Percentiles rank a stretch among this genome's conserved stretches.
Evolutionary conservation across 2,888 invertebrate genomes (phyloP).

Genomic region (Cephus sareptanus): DNA sequence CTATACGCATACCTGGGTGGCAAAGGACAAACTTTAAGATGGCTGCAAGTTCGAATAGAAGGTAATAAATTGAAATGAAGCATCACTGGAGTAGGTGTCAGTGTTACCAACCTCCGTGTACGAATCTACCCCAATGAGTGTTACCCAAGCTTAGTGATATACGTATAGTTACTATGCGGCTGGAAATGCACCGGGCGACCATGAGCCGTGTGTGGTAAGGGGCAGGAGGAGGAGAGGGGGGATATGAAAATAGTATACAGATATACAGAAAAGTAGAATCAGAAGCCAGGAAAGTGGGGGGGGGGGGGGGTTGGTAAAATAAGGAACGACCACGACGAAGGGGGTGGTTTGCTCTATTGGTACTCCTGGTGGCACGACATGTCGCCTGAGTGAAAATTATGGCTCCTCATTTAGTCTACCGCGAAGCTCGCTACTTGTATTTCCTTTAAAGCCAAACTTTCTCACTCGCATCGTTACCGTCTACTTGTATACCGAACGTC

Average conservation of each 20-base stretch:
- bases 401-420: constrained; percentile 55
- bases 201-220: constrained; percentile 11
- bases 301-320: constrained; percentile 11
- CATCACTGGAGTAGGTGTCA: no score
- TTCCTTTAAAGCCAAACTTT: not conserved
- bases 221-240: not conserved
- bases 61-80: no score
- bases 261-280: not conserved
- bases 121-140: not conserved
- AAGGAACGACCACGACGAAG: constrained; percentile 38
- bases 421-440: constrained; percentile 23
- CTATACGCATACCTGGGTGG: no score
- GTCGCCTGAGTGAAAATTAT: constrained; percentile 56
- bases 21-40: no score
- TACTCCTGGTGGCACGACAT: constrained; percentile 39
- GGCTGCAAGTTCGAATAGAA: no score
- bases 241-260: not conserved
- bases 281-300: constrained; percentile 2
- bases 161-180: constrained; percentile 27
- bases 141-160: constrained; percentile 26
- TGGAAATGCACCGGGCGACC: constrained; percentile 23
- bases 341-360: no score
- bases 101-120: no score
- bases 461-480: constrained; percentile 1
- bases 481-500: constrained; percentile 21